Conservation (phyloP, 2,797 vertebrate species). For the Xenops minutus region DNA sequence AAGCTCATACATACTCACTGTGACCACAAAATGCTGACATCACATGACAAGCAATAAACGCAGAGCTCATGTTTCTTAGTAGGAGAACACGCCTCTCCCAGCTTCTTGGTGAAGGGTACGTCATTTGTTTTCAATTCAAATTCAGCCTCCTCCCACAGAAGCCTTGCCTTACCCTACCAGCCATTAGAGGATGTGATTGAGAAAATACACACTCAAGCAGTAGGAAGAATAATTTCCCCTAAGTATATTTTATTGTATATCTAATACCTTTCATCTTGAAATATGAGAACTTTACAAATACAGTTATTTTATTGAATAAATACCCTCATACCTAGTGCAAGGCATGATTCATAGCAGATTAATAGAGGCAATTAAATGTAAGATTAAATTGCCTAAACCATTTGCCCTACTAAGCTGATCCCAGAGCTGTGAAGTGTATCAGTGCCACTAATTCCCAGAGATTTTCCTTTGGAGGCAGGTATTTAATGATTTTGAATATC, state of each 20-base stretch:
- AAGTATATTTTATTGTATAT: slow-evolving; percentile 22
- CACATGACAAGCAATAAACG: slow-evolving; percentile 30
- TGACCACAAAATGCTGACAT: slow-evolving; percentile 35
- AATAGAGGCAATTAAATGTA: slow-evolving; percentile 53
- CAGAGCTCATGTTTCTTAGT: neutral
- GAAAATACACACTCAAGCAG: neutral
- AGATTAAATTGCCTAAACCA: slow-evolving; percentile 50
- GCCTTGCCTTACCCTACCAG: neutral
- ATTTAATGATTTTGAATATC: slow-evolving; percentile 58
- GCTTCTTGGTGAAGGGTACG: neutral
- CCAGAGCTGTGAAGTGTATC: slow-evolving; percentile 7
- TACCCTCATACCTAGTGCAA: neutral
- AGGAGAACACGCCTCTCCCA: slow-evolving; percentile 23
- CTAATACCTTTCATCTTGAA: slow-evolving; percentile 31
- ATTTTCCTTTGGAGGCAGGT: slow-evolving; percentile 43
- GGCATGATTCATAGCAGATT: slow-evolving; percentile 54
- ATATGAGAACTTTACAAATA: slow-evolving; percentile 25
- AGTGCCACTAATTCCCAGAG: slow-evolving; percentile 40
- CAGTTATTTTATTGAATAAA: slow-evolving; percentile 36
- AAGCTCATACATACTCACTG: slow-evolving; percentile 10
- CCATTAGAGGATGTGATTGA: neutral
- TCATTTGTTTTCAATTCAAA: slow-evolving; percentile 65
- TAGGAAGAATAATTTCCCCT: slow-evolving; percentile 39
- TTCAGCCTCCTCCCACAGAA: slow-evolving; percentile 37
- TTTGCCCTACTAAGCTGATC: slow-evolving; percentile 28